These are phyloP conservation scores for Drosophila watanabei DNA, from an alignment of 1,140 invertebrate species.

Conservation along the genomic window DNA sequence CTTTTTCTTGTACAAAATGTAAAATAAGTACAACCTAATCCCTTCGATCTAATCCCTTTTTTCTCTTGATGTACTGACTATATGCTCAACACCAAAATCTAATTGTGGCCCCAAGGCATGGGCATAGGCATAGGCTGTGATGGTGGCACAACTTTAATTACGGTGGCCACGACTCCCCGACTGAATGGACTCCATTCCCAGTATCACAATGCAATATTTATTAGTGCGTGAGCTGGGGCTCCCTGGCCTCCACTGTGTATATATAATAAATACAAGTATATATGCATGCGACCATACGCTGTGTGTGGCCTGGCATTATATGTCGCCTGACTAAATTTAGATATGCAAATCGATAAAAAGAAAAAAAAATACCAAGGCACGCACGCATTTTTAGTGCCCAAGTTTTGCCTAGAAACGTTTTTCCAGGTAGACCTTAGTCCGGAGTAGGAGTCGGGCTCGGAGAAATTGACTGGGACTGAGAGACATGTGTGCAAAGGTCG, in stretches of 20 bases:
- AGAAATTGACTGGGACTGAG: slow-evolving; percentile 13
- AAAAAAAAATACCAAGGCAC: slow-evolving; percentile 51
- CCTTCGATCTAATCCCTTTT: not conserved
- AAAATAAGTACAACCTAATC: slow-evolving; percentile 37
- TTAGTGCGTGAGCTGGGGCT: slow-evolving; percentile 58
- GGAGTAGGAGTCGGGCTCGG: slow-evolving; percentile 8
- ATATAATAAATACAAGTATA: slow-evolving; percentile 35
- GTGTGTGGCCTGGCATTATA: slow-evolving; percentile 46
- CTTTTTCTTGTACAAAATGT: slow-evolving; percentile 46
- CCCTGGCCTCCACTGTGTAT: slow-evolving; percentile 32
- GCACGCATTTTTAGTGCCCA: slow-evolving; percentile 75
- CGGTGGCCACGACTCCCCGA: slow-evolving; percentile 40
- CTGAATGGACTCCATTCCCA: slow-evolving; percentile 38
- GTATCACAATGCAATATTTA: slow-evolving; percentile 77
- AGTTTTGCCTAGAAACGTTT: slow-evolving; percentile 29
- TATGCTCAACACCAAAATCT: slow-evolving; percentile 44
- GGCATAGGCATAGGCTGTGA: slow-evolving; percentile 6
- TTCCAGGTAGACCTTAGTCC: slow-evolving; percentile 7
- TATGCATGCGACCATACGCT: slow-evolving; percentile 26
- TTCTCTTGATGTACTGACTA: not conserved
- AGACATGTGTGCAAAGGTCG: slow-evolving; percentile 50
- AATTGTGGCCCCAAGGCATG: slow-evolving; percentile 55
- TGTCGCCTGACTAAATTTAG: slow-evolving; percentile 77
- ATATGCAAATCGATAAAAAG: slow-evolving; percentile 75
- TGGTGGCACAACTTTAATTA: slow-evolving; percentile 67